These are phyloP conservation scores for Halictus quadricinctus DNA, from an alignment of 2,888 invertebrate genomes.

Conservation along the genomic window DNA sequence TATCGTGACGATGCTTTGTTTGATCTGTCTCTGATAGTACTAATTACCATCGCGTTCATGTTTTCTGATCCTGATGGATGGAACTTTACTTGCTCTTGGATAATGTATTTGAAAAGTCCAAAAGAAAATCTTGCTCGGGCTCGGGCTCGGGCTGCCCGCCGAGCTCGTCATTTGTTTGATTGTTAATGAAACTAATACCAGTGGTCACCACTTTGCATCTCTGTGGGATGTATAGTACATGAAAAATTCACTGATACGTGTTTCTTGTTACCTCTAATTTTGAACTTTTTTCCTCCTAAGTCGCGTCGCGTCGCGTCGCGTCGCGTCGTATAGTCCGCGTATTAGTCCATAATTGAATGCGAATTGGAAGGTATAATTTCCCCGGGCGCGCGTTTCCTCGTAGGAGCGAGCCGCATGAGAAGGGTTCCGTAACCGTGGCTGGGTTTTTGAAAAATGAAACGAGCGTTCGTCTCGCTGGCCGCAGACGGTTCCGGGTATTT, in stretches of 20 bases:
- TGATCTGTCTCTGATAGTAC: conserved; percentile 1
- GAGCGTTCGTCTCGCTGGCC: background rate
- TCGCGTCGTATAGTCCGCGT: background rate
- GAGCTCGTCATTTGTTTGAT: too few species aligned
- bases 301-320: too few species aligned
- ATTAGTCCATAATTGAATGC: background rate
- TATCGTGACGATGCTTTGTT: conserved; percentile 5
- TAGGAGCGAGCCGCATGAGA: background rate
- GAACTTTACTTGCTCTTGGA: background rate
- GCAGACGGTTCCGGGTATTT: conserved; percentile 3
- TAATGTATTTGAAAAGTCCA: too few species aligned
- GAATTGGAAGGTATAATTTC: background rate
- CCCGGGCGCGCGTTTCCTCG: background rate
- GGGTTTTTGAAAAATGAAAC: background rate
- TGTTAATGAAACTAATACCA: too few species aligned
- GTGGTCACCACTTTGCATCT: too few species aligned
- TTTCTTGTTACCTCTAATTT: too few species aligned
- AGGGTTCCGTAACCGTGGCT: background rate
- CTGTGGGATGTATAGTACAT: too few species aligned
- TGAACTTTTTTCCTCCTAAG: too few species aligned
- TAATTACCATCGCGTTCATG: background rate
- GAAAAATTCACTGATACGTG: too few species aligned
- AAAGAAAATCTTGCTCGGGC: too few species aligned
- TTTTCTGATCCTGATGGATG: background rate
- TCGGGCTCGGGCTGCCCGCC: too few species aligned